Evolutionary conservation across 2,797 vertebrate species (phyloP).

Genomic region (Lates japonicus): DNA sequence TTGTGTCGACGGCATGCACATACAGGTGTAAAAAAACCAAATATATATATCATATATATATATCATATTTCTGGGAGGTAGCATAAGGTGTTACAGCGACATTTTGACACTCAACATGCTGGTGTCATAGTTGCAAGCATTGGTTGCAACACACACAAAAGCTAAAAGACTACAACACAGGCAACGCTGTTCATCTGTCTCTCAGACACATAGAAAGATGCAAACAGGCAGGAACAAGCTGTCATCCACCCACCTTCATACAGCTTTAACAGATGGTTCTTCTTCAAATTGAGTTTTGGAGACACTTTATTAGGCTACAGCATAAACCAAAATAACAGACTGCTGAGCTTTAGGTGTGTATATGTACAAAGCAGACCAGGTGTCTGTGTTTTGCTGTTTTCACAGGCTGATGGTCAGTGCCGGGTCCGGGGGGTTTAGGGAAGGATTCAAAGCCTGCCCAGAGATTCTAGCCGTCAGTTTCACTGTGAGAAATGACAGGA

Average conservation of each 20-base stretch:
- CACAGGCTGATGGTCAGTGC: conserved; percentile 87
- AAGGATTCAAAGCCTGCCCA: too few species aligned
- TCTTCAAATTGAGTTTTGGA: conserved; percentile 13
- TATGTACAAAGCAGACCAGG: conserved; percentile 2
- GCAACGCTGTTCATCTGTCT: conserved; percentile 12
- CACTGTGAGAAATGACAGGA: too few species aligned
- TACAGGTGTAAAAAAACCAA: neutral
- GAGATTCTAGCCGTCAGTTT: too few species aligned
- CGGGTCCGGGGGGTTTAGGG: too few species aligned
- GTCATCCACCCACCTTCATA: conserved; percentile 21
- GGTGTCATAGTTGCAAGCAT: conserved; percentile 13
- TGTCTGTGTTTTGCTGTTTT: conserved; percentile 46
- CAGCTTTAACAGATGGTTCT: conserved; percentile 33
- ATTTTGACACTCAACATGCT: neutral
- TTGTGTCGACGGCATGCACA: neutral
- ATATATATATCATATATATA: too few species aligned
- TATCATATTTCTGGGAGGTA: conserved; percentile 22
- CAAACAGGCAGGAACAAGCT: conserved; percentile 31
- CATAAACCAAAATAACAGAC: conserved; percentile 14
- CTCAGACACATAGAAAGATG: conserved; percentile 5
- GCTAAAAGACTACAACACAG: conserved; percentile 2
- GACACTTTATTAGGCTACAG: neutral
- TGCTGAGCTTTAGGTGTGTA: neutral
- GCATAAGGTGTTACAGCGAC: conserved; percentile 12
- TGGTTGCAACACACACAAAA: neutral